Base-by-base conservation (phyloP, 2,113 vertebrate genomes). In the Dascyllus trimaculatus region DNA sequence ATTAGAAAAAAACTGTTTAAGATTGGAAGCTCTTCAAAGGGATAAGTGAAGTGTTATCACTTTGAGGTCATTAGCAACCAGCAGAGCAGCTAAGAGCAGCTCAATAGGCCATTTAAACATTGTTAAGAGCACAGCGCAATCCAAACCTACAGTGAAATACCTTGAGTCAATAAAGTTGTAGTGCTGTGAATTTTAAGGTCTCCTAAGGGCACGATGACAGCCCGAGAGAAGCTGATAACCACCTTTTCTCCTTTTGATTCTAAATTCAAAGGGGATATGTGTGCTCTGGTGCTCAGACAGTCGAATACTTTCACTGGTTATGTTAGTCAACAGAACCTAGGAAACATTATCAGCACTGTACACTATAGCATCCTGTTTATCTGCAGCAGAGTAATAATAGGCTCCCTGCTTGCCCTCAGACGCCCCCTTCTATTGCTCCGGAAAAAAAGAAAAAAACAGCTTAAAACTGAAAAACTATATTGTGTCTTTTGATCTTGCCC, bases 91-190 rank as follows among this genome's bases (percentile, higher is more conserved):
- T 54, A 69, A 69, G 60, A 82, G 78, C 56, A 61, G 65, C 78
- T 84, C 82, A 87, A 88, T 76, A 84, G 66, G 43, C 69, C 54
- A 82, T 89, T 90, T 80, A 82, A 87, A 84, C 59, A 82, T 78
- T 80, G 78, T 85, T 77, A 78, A 78, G 69, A 80, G 49, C 66
- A 74, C 60, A 68, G 69, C 73, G 40, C 66, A 68, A 81, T 72
- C 65, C 68, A 79, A 83, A 82, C 53, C 45, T 75, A 77, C 63
- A 79, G 38, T 78, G 52, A 75, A 87, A 84, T 69, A 71, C 61
- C 40, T 63, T 57, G 46, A 71, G 58, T 73, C 70, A 69, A 51
- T 58, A 49, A 72, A 85, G 52, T 52, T 64, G 67, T 52, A 65
- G 40, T 46, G 17, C 22, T 17, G 5, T 69, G 64, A 60, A 74